A percentile compares a stretch with the other conserved stretches of the same genome.
Conservation (phyloP, 2,888 invertebrate genomes). For the Eupelmus urozonus region DNA sequence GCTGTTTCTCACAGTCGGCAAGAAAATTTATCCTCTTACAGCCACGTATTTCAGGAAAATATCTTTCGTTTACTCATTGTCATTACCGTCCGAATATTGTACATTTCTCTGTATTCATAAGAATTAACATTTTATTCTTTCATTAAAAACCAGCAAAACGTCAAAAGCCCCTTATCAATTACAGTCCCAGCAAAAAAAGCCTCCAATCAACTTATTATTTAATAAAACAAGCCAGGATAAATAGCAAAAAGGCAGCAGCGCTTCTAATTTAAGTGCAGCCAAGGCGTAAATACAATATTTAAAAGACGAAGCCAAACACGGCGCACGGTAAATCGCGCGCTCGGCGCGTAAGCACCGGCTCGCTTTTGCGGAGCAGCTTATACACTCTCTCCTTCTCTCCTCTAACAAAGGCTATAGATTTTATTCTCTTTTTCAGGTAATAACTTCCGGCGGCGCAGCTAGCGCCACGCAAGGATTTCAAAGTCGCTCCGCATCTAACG, state of each 20-base stretch:
- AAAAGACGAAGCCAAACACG: constrained; percentile 39
- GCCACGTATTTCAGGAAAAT: too few relatives aligned
- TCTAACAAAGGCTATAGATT: constrained; percentile 37
- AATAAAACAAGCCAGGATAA: constrained; percentile 20
- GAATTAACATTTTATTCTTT: too few relatives aligned
- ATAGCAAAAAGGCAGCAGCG: constrained; percentile 10
- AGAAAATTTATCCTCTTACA: too few relatives aligned
- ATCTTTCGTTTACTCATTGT: too few relatives aligned
- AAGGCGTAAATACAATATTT: constrained; percentile 44
- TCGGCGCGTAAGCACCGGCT: constrained; percentile 16
- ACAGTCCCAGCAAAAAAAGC: too few relatives aligned
- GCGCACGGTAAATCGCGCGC: constrained; percentile 29
- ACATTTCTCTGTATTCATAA: too few relatives aligned
- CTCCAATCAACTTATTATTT: neutral
- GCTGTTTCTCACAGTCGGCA: too few relatives aligned
- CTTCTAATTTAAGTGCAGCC: constrained; percentile 32
- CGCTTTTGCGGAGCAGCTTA: neutral
- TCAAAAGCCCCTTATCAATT: too few relatives aligned
- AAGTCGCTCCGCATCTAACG: neutral
- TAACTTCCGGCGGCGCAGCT: constrained; percentile 52
- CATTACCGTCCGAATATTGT: too few relatives aligned
- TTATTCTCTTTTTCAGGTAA: constrained; percentile 58
- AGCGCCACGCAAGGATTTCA: constrained; percentile 24
- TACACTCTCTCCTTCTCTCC: neutral
- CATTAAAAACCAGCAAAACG: too few relatives aligned